Evolutionary conservation across 2,113 vertebrate genomes (phyloP).

Genomic region (Cinclus cinclus): DNA sequence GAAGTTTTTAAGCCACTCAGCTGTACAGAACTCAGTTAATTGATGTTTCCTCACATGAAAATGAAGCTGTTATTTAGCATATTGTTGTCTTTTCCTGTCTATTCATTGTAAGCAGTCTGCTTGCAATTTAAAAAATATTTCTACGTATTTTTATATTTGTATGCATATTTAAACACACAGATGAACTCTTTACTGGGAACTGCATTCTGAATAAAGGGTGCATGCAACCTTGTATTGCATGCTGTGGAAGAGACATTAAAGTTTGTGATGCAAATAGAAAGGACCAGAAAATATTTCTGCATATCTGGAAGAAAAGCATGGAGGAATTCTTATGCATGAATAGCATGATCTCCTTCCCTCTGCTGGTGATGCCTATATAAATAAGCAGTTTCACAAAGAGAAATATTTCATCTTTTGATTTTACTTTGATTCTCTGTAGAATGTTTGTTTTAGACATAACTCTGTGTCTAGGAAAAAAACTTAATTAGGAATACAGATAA

Average conservation of each 20-base stretch:
- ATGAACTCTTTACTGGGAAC: not conserved
- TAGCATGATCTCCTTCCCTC: not conserved
- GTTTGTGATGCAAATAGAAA: not conserved
- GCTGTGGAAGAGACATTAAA: not conserved
- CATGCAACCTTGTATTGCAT: accelerated
- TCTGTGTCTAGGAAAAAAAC: conserved; percentile 28
- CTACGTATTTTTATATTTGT: not conserved
- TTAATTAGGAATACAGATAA: conserved; percentile 54
- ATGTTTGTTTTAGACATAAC: conserved; percentile 38
- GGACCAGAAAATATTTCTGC: not conserved
- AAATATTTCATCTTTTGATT: not conserved
- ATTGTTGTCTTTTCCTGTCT: not conserved
- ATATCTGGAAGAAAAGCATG: not conserved
- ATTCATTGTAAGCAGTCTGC: not conserved
- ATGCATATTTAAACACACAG: not conserved
- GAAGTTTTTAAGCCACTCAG: conserved; percentile 51
- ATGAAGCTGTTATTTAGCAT: not conserved
- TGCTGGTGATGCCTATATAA: conserved; percentile 6
- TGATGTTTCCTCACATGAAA: conserved; percentile 15
- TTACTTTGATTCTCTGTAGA: conserved; percentile 15
- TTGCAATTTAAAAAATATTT: not conserved
- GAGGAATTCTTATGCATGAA: not conserved
- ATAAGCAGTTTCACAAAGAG: not conserved
- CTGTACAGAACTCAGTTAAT: conserved; percentile 20
- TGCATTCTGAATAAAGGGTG: not conserved